Evolutionary conservation across 2,113 vertebrate genomes (phyloP), one percentile per base, ranked within the genome.

Genomic region (rat (Rattus norvegicus)): DNA sequence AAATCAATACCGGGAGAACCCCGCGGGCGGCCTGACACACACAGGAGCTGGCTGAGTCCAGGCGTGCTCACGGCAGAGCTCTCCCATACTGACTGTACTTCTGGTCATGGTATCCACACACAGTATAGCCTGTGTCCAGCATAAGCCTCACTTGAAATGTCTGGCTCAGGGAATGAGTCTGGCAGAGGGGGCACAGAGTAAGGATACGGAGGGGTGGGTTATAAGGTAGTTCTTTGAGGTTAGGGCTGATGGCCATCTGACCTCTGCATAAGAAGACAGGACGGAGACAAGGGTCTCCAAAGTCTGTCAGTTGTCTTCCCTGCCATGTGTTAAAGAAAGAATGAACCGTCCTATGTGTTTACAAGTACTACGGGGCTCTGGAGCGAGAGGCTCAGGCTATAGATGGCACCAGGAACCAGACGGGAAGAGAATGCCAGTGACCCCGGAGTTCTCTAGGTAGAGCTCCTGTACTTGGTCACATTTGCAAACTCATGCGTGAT

Each of bases 1-100:
- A 14, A 36, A 14, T 0, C 0, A 12, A 36, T 22, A 4, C 16
- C 56, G 8, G 12, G 75, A 0, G 2, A 33, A 5, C 52, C 52
- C 12, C 4, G 72, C 43, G 49, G 7, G 16, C 47, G 11, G 30
- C 19, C 70, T 14, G 43, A 83, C 88, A 47, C 28, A 65, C 14
- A 11, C n/a, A 52, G 17, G 52, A 39, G 47, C 30, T 2, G 1
- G 1, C 20, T 9, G 1, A 22, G 79, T 76, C 63, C 26, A 1
- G 63, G 39, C 10, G 33, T 47, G 92, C 70, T 20, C 92, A 79
- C 2, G 1, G 52, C 39, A 20, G 3, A 28, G 52, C 43, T 30
- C 86, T 69, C 75, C 87, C 65, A 52, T 59, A 52, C 80, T 13
- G 80, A 47, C 84, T 49, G 39, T 52, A 69, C 30, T 70, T 69